Percentiles rank a stretch among this genome's conserved stretches.
These are phyloP conservation scores for Trichopoda pennipes DNA, from an alignment of 2,888 invertebrate genomes.

Conservation along the genomic window DNA sequence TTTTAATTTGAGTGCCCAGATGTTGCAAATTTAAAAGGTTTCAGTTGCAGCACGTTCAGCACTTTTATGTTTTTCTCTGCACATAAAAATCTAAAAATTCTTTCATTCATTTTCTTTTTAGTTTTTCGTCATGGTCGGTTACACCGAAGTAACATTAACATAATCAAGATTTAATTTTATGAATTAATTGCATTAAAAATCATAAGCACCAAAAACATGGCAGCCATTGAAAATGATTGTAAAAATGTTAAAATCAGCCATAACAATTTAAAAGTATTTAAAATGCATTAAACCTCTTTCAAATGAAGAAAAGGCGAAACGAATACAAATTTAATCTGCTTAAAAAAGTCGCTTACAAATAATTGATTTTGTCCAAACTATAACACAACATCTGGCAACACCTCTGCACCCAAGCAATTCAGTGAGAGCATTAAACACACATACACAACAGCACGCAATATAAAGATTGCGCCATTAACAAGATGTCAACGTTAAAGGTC, in stretches of 20 bases:
- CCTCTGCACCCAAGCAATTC: slow-evolving; percentile 13
- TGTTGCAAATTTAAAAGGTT: slow-evolving; percentile 3
- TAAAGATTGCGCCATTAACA: slow-evolving; percentile 23
- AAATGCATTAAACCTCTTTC: background rate
- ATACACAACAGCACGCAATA: slow-evolving; percentile 3
- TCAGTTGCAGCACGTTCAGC: background rate
- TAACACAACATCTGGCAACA: slow-evolving; percentile 44
- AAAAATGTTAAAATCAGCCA: too few species aligned
- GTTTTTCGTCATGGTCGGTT: background rate
- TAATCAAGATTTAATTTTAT: background rate
- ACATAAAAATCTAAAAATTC: too few species aligned
- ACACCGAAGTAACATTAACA: slow-evolving; percentile 12
- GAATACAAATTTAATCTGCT: background rate
- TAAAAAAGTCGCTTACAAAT: background rate
- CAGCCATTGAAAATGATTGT: too few species aligned
- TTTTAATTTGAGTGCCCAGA: background rate
- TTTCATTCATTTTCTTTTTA: background rate
- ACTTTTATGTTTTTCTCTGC: background rate
- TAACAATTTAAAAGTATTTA: too few species aligned
- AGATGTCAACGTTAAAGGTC: slow-evolving; percentile 66
- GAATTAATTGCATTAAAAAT: slow-evolving; percentile 19
- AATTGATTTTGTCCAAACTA: background rate
- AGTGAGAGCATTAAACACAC: slow-evolving; percentile 22
- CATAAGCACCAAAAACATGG: background rate
- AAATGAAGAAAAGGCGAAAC: background rate